A percentile compares a stretch with the other conserved stretches of the same genome.
phyloP scores from a whole-genome alignment of 1,140 invertebrate species.

The Halictus rubicundus region DNA sequence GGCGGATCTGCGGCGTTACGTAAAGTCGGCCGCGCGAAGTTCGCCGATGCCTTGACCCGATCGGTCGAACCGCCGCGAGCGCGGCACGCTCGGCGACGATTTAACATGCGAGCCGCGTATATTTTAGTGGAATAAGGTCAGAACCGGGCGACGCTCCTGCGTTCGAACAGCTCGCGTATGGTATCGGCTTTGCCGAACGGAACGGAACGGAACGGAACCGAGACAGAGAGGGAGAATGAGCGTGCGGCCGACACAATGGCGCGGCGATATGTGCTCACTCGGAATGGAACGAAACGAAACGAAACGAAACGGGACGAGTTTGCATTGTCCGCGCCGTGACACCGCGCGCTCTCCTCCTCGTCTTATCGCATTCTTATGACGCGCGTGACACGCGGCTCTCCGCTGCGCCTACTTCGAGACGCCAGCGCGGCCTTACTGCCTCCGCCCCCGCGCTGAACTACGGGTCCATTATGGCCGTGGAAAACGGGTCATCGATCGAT shows the following conservation, averaged over 20 bases:
- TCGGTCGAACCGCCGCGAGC: constrained; percentile 53
- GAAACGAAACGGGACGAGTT: constrained; percentile 58
- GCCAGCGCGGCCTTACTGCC: not conserved
- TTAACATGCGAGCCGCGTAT: constrained; percentile 72
- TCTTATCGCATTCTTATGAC: constrained; percentile 77
- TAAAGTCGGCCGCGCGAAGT: constrained; percentile 31
- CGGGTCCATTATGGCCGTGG: constrained; percentile 49
- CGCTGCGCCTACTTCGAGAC: constrained; percentile 41
- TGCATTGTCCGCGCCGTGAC: constrained; percentile 62
- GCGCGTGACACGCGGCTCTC: constrained; percentile 69
- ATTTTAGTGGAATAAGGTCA: constrained; percentile 77
- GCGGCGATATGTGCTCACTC: constrained; percentile 37
- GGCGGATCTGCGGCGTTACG: constrained; percentile 6
- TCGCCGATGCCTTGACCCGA: constrained; percentile 64
- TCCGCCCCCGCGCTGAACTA: not conserved
- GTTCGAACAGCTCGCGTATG: constrained; percentile 53
- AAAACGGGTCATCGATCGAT: constrained; percentile 23
- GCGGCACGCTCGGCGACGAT: constrained; percentile 51
- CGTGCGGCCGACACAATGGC: constrained; percentile 69
- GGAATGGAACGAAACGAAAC: constrained; percentile 58
- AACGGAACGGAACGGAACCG: constrained; percentile 1
- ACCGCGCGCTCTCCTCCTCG: constrained; percentile 47
- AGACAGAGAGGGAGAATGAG: no score
- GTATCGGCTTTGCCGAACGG: constrained; percentile 57
- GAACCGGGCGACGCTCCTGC: constrained; percentile 63